Percentiles rank a stretch among this genome's conserved stretches.
Conservation (phyloP, 2,113 vertebrate genomes). For the Hydrolagus affinis region DNA sequence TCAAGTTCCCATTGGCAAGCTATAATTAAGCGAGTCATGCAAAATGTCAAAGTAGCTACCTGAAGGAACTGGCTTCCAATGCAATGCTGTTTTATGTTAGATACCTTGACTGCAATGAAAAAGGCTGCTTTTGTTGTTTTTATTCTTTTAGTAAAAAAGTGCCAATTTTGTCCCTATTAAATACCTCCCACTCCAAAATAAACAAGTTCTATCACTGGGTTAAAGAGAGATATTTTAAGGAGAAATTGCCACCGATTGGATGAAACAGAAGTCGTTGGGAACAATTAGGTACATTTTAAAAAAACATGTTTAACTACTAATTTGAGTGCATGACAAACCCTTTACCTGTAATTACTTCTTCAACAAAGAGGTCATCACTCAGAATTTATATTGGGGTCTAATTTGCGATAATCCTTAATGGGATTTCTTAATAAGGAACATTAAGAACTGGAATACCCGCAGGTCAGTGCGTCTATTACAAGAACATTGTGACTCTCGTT, state of each 20-base stretch:
- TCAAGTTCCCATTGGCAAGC: neutral
- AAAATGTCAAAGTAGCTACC: neutral
- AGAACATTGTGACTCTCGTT: too few species aligned
- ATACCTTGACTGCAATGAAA: neutral
- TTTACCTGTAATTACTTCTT: slow-evolving; percentile 2
- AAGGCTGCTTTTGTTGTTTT: neutral
- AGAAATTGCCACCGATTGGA: neutral
- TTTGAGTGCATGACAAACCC: slow-evolving; percentile 10
- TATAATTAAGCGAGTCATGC: slow-evolving; percentile 16
- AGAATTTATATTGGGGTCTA: neutral
- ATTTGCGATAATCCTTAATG: too few species aligned
- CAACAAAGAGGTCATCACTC: neutral
- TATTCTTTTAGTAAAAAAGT: neutral
- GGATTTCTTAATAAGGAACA: too few species aligned
- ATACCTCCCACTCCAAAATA: neutral
- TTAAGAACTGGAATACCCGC: too few species aligned
- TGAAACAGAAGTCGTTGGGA: neutral
- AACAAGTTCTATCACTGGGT: too few species aligned
- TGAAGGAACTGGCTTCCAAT: neutral
- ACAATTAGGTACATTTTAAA: neutral
- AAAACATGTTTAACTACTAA: slow-evolving; percentile 17
- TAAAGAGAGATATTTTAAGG: neutral
- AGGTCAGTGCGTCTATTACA: too few species aligned
- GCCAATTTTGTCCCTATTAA: neutral
- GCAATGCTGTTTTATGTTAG: neutral